Evolutionary conservation across 2,797 vertebrate genomes (phyloP), one percentile per base, ranked within the genome.

Genomic region (Falco rusticolus): DNA sequence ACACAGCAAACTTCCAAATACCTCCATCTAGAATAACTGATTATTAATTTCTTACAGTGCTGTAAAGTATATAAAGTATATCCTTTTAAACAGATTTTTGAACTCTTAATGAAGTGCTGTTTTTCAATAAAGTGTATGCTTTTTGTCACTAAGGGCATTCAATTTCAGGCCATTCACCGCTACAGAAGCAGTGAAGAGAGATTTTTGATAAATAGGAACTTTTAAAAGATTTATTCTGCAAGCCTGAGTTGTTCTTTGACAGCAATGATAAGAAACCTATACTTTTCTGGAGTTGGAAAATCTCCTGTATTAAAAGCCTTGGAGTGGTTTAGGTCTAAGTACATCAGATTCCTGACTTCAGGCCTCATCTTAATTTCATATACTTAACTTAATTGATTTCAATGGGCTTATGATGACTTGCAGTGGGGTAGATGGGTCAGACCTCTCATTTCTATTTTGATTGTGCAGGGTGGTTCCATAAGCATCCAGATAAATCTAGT

Each of bases 271-370:
- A 94, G 82, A 79, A 94, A 69, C 47, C 34, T 72, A 4, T 11
- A 9, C 25, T 79, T 93, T 84, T 82, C 28, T 66, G 63, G 70
- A 53, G 47, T 4, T 79, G 70, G 74, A 88, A 95, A 69, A 93
- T 66, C 74, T 92, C 39, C 45, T 76, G 1, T 63, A 11, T 34
- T 72, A 72, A 94, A 93, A 76, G 19, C 60, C 66, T 90, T 51
- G 50, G 37, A 84, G 76, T 53, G 47, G 64, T 93, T 92, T 91
- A 69, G 29, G 31, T 86, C 43, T 76, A 45, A 76, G 79, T 50
- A 72, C 45, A 63, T 96, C 91, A 93, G 76, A 93, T 76, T 91
- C 85, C 64, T 78, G 72, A 94, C 69, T 93, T 94, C 66, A 70
- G 87, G 70, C 60, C 69, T 92, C 90, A 77, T 87, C 84, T 89